Base-by-base conservation (phyloP, 1,140 invertebrate species). In the Calephelis virginiensis region DNA sequence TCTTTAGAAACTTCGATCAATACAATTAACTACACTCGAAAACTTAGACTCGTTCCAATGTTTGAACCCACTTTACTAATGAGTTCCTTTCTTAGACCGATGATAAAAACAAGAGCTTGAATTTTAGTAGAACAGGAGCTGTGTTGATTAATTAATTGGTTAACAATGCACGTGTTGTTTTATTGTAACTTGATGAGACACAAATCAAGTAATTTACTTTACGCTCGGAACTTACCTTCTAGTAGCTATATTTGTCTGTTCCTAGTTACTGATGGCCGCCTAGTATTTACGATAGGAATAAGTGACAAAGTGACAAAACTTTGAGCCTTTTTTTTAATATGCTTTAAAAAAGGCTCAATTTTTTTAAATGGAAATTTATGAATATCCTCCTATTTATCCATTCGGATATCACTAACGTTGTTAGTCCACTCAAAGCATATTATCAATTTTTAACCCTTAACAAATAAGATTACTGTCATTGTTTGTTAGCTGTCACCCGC, bases 1-100 rank as follows among this genome's bases (percentile, higher is more conserved):
- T 80, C 74, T 78, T 72, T 43, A 50, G 48, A 62, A 67, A 70
- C 49, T 69, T 62, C 13, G 12, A 67, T 66, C 40, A 64, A 72
- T 59, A 59, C 56, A 59, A 59, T 59, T 59, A 59, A 59, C 56
- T 67, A 40, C 4, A 48, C 46, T 40, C 48, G 47, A 60, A 28
- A 38, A 62, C 38, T 50, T 60, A 61, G 38, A 37, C 46, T 37
- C 48, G 47, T 47, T 67, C 48, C 40, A 59, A 38, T 59, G 40
- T 37, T 59, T 28, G 37, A 59, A 59, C 37, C 37, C 56, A 59
- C 48, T 63, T 46, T 67, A 53, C 40, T 67, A 59, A 50, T 49
- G 63, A 50, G 46, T 64, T 64, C 28, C 47, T 49, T 64, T 45
- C 47, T 49, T 64, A 64, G n/a, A 37, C 12, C 17, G 17, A 50